Evolutionary conservation across 2,113 vertebrate species (phyloP).

Genomic region (Nibea coibor): DNA sequence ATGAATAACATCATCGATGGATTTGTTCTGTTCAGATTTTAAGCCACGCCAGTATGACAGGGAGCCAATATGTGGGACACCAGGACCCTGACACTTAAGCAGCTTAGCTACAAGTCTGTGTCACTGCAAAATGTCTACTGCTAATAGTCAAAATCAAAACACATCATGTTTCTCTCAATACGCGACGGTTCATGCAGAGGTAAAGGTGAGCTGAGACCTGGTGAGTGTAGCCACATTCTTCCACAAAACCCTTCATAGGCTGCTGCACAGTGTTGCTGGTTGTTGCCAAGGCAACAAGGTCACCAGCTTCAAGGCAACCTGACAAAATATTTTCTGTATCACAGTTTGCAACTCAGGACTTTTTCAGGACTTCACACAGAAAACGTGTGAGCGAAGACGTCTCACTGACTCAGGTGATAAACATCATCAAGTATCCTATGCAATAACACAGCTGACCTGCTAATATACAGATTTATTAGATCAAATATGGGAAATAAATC

Average conservation of each 20-base stretch:
- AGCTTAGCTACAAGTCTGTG: neutral
- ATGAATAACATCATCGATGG: neutral
- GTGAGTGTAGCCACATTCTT: constrained; percentile 34
- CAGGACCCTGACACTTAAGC: constrained; percentile 1
- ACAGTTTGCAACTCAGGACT: neutral
- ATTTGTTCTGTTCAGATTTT: neutral
- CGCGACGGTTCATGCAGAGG: neutral
- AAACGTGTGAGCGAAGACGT: neutral
- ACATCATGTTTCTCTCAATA: neutral
- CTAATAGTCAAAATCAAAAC: too few relatives aligned
- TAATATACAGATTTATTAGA: neutral
- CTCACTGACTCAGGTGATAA: neutral
- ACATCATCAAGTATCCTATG: neutral
- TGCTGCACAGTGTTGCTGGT: constrained; percentile 55
- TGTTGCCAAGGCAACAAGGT: constrained; percentile 79
- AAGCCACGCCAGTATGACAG: neutral
- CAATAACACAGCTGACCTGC: too few relatives aligned
- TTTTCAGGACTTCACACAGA: neutral
- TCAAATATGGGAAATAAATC: neutral
- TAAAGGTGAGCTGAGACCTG: neutral
- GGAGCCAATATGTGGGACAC: neutral
- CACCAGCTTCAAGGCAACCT: constrained; percentile 74
- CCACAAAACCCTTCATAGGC: constrained; percentile 22
- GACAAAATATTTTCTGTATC: constrained; percentile 30
- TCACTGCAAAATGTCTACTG: too few relatives aligned